These are phyloP conservation scores for Ectemnius cavifrons DNA, from an alignment of 2,888 invertebrate genomes.

Conservation along the genomic window DNA sequence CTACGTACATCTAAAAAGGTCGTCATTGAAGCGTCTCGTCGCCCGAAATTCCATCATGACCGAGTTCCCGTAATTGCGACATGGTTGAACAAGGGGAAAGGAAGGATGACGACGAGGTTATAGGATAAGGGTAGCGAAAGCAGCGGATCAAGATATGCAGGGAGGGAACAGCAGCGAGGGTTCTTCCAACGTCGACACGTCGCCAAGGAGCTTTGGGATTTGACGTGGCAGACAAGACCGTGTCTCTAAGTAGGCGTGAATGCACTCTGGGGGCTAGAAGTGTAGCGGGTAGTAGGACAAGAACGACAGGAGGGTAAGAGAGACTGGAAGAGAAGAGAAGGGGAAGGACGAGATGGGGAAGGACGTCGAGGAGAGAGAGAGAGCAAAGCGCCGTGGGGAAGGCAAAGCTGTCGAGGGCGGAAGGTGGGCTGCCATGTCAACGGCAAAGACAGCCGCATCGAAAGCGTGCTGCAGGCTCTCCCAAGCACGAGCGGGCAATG, in stretches of 20 bases:
- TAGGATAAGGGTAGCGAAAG: too few species aligned
- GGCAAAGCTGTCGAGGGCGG: neutral
- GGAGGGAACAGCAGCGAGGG: too few species aligned
- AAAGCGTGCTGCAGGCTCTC: constrained; percentile 43
- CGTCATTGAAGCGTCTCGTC: too few species aligned
- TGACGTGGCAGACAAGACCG: constrained; percentile 60
- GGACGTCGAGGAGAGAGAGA: constrained; percentile 16
- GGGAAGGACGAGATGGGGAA: constrained; percentile 34
- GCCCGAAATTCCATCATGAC: too few species aligned
- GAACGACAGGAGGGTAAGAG: neutral
- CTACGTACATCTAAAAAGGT: too few species aligned
- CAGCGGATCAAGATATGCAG: constrained; percentile 27
- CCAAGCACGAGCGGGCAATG: constrained; percentile 23
- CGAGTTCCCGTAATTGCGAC: too few species aligned
- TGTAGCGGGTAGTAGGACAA: constrained; percentile 1
- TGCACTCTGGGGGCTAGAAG: constrained; percentile 60
- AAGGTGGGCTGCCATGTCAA: constrained; percentile 36
- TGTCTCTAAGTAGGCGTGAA: constrained; percentile 64
- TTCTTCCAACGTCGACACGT: constrained; percentile 11
- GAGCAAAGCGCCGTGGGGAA: constrained; percentile 20
- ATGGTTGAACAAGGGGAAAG: too few species aligned
- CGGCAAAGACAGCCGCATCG: constrained; percentile 50
- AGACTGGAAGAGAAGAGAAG: constrained; percentile 26
- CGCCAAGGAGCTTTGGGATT: constrained; percentile 45
- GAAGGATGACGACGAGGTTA: too few species aligned